Base-by-base conservation (phyloP, 2,888 invertebrate genomes). In the Stratiomys singularior region DNA sequence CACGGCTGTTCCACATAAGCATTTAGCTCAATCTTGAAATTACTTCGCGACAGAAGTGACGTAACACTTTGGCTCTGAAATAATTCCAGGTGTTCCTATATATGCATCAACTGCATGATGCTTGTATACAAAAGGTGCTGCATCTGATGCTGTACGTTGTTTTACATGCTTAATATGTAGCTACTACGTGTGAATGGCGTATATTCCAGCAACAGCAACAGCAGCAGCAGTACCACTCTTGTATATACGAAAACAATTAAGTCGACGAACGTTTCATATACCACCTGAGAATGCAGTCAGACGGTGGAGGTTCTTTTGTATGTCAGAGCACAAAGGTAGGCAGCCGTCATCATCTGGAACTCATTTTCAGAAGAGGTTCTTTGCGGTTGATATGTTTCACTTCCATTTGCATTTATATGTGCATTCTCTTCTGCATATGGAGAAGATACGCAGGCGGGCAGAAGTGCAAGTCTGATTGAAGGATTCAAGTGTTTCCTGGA, bases 261-360 rank as follows among this genome's bases (percentile, higher is more conserved):
- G 23, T 60, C 37, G 60, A 74, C 21, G 58, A 37, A n/a, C 74
- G 37, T 74, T 72, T 56, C 72, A 72, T 52, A 74, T 60, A 60
- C 74, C 74, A 74, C 74, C 74, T 74, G 74, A 74, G 74, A 74
- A 74, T 74, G 74, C 74, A 60, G 74, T 74, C 60, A 60, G 58
- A 37, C 74, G 46, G 46, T 60, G 21, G 21, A 23, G 60, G 21
- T 47, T 69, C 47, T 47, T 69, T 69, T 47, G 47, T 69, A 1
- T 46, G 46, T 47, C 25, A 18, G n/a, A 52, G 52, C 52, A 52
- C 15, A 52, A 52, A n/a, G 18, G 52, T 15, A 52, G 15, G n/a
- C 52, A 13, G 52, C 15, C 52, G 52, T 52, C 52, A 52, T 52
- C 18, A n/a, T 52, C 52, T 18, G 3, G 52, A n/a, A 18, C 7